Base-by-base conservation (phyloP, 2,113 vertebrate species). In the Corythornis vintsioides region DNA sequence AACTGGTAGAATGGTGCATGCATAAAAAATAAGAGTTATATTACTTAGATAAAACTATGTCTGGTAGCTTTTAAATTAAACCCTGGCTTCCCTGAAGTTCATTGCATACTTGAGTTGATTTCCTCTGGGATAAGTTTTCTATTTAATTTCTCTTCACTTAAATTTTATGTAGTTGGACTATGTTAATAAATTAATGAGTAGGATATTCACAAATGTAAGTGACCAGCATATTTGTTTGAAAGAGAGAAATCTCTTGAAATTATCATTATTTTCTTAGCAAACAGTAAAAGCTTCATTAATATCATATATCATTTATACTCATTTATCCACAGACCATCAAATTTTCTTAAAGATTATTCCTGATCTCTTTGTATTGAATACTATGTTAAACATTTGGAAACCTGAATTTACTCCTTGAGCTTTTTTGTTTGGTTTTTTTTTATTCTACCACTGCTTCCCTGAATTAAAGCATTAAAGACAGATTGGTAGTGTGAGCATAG, bases 1-100 rank as follows among this genome's bases (percentile, higher is more conserved):
- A 82, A 74, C 9, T 45, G 9, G 10, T 20, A 81, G 47, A 83
- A 61, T 57, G 17, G 5, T 83, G 31, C 16, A 29, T 74, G 19
- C 8, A 42, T 63, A 19, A 89, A 81, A 81, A 5, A 71, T 38
- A 6, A 55, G 74, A 85, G 15, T 61, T 79, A 6, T 67, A 19
- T n/a, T 31, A 33, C 6, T 86, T 28, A 2, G 6, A 60, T 67
- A 84, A 87, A 88, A 47, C 22, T 67, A 28, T n/a, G 15, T 70
- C 42, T 86, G 28, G 17, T 78, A 47, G 31, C 16, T 84, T 92
- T 84, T 69, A 95, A 87, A 87, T 91, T 82, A 65, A 73, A 87
- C 11, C 9, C 19, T 71, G 50, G 4, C 18, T 94, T 88, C 52
- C 38, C 61, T 71, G 17, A 64, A 75, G 52, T 64, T 70, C 35